A percentile compares a stretch with the other conserved stretches of the same genome.
Conservation (phyloP, 1,140 invertebrate genomes). For the Mylabris phalerata region DNA sequence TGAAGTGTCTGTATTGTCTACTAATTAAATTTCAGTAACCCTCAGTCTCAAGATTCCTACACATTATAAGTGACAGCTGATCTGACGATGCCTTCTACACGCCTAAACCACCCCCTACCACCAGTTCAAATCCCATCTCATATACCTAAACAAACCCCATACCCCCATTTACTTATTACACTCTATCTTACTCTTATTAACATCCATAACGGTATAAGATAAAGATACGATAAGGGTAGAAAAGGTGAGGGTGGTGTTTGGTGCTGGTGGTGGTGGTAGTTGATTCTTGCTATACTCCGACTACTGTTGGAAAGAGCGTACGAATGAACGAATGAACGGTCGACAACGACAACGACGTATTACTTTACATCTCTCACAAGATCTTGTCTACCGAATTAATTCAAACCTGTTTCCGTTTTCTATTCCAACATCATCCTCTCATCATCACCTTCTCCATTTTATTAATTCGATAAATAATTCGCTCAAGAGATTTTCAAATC, state of each 20-base stretch:
- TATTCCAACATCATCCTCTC: conserved; percentile 1
- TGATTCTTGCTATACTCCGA: too few species aligned
- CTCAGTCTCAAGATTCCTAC: conserved; percentile 27
- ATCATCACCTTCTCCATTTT: conserved; percentile 2
- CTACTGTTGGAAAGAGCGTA: too few species aligned
- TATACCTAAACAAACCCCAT: neutral
- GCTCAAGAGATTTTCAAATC: neutral
- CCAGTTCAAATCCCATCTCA: neutral
- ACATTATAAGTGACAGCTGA: conserved; percentile 29
- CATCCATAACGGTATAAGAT: too few species aligned
- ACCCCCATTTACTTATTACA: too few species aligned
- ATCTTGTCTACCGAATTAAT: conserved; percentile 9
- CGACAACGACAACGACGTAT: neutral
- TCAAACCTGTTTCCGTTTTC: conserved; percentile 15
- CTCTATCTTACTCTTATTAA: too few species aligned
- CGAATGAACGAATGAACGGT: too few species aligned
- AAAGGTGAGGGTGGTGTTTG: too few species aligned
- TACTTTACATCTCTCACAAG: conserved; percentile 13
- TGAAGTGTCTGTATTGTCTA: conserved; percentile 26
- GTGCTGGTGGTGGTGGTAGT: too few species aligned
- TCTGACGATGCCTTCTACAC: conserved; percentile 14
- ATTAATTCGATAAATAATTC: conserved; percentile 16
- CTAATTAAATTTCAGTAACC: conserved; percentile 31
- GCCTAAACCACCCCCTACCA: neutral
- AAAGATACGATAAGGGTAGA: too few species aligned